Conservation (phyloP, 2,797 vertebrate species). For the Agapornis canus region DNA sequence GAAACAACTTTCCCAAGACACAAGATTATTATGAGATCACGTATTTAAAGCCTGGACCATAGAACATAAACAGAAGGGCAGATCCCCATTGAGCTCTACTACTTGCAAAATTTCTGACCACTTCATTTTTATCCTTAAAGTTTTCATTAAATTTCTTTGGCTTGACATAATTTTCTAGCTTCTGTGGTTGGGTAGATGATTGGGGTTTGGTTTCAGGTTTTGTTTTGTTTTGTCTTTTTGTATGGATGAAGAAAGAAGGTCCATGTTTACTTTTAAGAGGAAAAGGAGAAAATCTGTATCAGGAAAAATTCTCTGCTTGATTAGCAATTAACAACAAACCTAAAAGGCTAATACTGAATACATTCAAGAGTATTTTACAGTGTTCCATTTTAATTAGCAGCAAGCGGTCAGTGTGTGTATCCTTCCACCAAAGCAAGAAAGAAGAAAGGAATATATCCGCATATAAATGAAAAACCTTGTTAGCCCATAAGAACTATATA, state of each 20-base stretch:
- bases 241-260: not conserved
- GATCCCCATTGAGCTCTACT: not conserved
- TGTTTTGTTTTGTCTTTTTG: not conserved
- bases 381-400: not conserved
- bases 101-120: not conserved
- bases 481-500: not conserved
- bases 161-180: not conserved
- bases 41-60: not conserved
- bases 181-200: not conserved
- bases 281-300: not conserved
- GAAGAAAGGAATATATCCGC: not conserved
- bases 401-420: not conserved
- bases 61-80: not conserved
- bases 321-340: not conserved
- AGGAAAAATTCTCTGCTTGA: not conserved
- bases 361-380: not conserved
- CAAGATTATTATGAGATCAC: not conserved
- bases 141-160: not conserved
- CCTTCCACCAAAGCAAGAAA: not conserved
- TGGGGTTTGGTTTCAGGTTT: not conserved
- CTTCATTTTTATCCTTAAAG: not conserved
- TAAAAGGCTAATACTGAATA: not conserved
- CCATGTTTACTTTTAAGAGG: not conserved
- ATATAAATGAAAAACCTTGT: not conserved
- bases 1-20: not conserved